Evolutionary conservation across 2,888 invertebrate genomes (phyloP).

Genomic region (Ennomos erosarius): DNA sequence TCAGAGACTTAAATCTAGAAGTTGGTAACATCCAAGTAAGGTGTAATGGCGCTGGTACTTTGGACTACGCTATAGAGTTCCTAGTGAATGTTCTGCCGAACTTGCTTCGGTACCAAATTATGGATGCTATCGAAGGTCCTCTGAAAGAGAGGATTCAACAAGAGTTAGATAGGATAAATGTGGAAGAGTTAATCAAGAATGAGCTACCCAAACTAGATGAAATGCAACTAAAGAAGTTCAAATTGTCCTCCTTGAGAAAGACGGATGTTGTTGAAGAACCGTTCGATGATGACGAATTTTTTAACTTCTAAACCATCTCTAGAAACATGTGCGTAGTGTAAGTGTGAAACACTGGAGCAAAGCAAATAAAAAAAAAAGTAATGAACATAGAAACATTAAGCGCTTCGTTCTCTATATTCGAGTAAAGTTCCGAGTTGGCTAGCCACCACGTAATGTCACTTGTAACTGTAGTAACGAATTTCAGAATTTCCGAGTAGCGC

Average conservation of each 20-base stretch:
- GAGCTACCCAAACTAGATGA: conserved; percentile 88
- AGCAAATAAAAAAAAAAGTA: too few species aligned
- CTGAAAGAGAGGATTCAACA: conserved; percentile 90
- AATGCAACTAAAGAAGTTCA: conserved; percentile 79
- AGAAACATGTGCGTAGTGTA: too few species aligned
- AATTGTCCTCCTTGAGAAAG: conserved; percentile 66
- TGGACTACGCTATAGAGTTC: conserved; percentile 93
- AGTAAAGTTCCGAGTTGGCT: too few species aligned
- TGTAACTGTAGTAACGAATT: too few species aligned
- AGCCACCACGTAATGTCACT: too few species aligned
- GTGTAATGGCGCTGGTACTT: conserved; percentile 93
- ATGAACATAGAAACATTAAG: too few species aligned
- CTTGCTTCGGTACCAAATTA: conserved; percentile 93
- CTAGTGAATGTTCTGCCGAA: conserved; percentile 93
- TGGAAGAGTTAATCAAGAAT: conserved; percentile 90
- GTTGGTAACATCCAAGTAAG: conserved; percentile 94
- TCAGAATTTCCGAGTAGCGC: too few species aligned
- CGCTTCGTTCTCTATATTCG: too few species aligned
- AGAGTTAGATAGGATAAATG: conserved; percentile 89
- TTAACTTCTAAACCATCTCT: conserved; percentile 64
- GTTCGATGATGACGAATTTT: conserved; percentile 78
- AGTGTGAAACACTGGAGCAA: too few species aligned
- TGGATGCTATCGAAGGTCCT: conserved; percentile 93
- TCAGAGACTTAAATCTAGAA: conserved; percentile 91
- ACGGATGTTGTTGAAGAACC: conserved; percentile 49